Evolutionary conservation across 2,797 vertebrate species (phyloP).

Genomic region (Gallinago nigripennis): DNA sequence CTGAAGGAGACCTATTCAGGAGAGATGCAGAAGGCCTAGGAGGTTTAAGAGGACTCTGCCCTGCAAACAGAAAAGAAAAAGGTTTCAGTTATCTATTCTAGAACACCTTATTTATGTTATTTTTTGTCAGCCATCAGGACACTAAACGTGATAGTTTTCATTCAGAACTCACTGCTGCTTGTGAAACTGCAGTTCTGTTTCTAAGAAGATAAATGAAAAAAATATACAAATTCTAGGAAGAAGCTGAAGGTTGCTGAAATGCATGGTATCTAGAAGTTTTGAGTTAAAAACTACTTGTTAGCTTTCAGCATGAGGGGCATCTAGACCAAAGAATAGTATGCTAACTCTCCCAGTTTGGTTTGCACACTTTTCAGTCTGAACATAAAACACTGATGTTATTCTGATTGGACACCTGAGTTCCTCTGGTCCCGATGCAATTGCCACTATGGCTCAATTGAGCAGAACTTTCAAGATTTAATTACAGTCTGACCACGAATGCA

Average conservation of each 20-base stretch:
- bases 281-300: not conserved
- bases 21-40: conserved; percentile 75
- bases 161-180: not conserved
- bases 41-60: conserved; percentile 83
- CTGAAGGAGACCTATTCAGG: conserved; percentile 39
- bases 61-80: conserved; percentile 68
- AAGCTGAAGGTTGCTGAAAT: not conserved
- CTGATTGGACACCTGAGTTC: not conserved
- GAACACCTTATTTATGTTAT: not conserved
- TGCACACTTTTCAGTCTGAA: not conserved
- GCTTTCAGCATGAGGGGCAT: not conserved
- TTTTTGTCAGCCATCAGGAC: not conserved
- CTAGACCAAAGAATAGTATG: not conserved
- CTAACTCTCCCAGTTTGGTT: not conserved
- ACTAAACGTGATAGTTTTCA: not conserved
- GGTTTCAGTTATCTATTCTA: not conserved
- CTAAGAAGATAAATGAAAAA: not conserved
- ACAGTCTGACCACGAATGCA: not conserved
- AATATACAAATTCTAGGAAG: not conserved
- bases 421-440: not conserved
- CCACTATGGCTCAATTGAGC: not conserved
- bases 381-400: not conserved
- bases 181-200: not conserved
- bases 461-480: not conserved
- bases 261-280: not conserved